phyloP scores from a whole-genome alignment of 53 echinoderm and acorn worm genomes.

The Temnopleurus reevesii region DNA sequence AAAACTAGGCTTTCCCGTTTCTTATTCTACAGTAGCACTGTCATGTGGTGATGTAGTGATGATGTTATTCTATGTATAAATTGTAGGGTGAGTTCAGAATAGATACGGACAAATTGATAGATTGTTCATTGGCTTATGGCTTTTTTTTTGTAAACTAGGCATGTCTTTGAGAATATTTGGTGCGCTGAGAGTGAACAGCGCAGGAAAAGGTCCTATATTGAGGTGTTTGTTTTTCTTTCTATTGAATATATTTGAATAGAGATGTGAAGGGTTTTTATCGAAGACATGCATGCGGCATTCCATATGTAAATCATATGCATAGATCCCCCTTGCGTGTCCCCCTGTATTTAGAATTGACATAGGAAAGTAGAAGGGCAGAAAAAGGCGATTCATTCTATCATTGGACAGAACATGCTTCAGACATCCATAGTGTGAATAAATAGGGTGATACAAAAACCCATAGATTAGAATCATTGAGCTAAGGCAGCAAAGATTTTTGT shows the following conservation, averaged over 20 bases:
- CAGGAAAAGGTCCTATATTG: conserved; percentile 26
- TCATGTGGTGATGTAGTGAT: conserved; percentile 42
- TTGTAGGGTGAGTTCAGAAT: conserved; percentile 39
- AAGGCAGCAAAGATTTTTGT: conserved; percentile 20
- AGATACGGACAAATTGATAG: conserved; percentile 17
- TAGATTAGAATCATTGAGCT: conserved; percentile 42
- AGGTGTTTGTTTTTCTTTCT: conserved; percentile 32
- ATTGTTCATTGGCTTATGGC: conserved; percentile 46
- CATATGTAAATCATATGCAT: conserved; percentile 54
- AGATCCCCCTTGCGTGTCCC: conserved; percentile 28
- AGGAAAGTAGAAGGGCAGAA: conserved; percentile 22
- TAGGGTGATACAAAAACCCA: not conserved
- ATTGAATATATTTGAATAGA: not conserved
- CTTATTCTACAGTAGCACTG: conserved; percentile 40
- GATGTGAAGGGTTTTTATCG: conserved; percentile 13
- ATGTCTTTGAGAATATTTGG: conserved; percentile 44
- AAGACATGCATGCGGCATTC: conserved; percentile 60
- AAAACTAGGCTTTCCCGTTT: conserved; percentile 46
- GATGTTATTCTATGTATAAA: conserved; percentile 56
- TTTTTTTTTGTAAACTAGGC: conserved; percentile 52
- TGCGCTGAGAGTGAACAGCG: conserved; percentile 37
- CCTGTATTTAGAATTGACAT: conserved; percentile 15
- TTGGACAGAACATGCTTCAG: conserved; percentile 42
- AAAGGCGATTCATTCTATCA: conserved; percentile 31
- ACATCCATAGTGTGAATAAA: not conserved